Conservation (phyloP, 2,113 vertebrate species). For the Pleuronectes platessa region DNA sequence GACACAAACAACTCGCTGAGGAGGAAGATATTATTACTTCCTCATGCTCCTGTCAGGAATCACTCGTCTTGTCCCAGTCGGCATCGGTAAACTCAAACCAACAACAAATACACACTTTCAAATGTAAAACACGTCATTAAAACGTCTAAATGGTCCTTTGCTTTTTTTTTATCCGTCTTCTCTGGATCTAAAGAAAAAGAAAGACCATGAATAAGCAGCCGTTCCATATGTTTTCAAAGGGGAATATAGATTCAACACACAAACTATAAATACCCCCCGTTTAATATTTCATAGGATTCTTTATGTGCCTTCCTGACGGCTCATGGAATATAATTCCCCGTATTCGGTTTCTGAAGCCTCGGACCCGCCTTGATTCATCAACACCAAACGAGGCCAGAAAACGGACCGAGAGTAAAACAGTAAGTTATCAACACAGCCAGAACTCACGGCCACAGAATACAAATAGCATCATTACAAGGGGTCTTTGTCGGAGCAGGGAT, state of each 20-base stretch:
- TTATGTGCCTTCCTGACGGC: constrained; percentile 23
- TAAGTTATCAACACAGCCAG: constrained; percentile 30
- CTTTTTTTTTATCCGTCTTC: constrained; percentile 9
- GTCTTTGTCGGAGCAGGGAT: neutral
- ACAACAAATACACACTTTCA: constrained; percentile 44
- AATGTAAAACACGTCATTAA: constrained; percentile 61
- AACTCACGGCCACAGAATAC: constrained; percentile 5
- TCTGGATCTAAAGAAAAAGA: constrained; percentile 6
- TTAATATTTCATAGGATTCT: constrained; percentile 33
- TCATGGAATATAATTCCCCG: constrained; percentile 41
- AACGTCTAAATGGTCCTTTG: constrained; percentile 45
- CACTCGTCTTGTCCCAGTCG: constrained; percentile 50
- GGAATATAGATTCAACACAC: constrained; percentile 18
- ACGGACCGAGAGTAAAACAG: constrained; percentile 37
- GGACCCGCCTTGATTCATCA: constrained; percentile 53
- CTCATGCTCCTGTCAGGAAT: constrained; percentile 60
- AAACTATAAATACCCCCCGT: constrained; percentile 49
- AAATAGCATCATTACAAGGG: constrained; percentile 1
- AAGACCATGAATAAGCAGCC: constrained; percentile 16
- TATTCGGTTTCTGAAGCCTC: constrained; percentile 40
- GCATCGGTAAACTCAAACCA: constrained; percentile 55
- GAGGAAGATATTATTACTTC: constrained; percentile 72
- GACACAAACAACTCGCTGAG: constrained; percentile 59
- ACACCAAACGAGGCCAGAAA: constrained; percentile 39
- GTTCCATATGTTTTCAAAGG: constrained; percentile 22